These are phyloP conservation scores for Rhimphoctona megacephalus DNA, from an alignment of 2,888 invertebrate species.

Conservation along the genomic window DNA sequence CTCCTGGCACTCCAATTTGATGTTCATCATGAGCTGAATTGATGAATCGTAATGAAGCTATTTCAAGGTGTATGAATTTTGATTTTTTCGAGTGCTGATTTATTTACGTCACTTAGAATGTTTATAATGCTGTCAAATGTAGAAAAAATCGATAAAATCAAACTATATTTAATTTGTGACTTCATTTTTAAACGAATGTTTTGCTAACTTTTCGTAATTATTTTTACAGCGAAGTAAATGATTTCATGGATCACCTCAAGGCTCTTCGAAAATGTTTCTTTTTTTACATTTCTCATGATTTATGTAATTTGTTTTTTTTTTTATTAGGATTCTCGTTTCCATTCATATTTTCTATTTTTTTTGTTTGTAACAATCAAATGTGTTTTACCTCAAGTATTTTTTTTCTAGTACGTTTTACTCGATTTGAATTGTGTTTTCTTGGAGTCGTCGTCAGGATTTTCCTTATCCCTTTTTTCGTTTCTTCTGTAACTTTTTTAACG, in stretches of 20 bases:
- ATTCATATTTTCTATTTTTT: neutral
- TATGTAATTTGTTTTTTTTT: neutral
- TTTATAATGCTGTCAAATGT: neutral
- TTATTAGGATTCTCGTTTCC: neutral
- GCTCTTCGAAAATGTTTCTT: neutral
- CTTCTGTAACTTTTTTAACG: slow-evolving; percentile 18
- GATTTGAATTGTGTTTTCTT: neutral
- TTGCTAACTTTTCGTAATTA: neutral
- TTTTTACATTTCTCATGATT: neutral
- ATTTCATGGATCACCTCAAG: neutral
- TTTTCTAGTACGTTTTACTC: neutral
- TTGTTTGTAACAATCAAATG: neutral
- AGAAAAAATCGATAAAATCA: neutral
- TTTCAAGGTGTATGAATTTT: slow-evolving; percentile 14
- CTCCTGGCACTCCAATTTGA: slow-evolving; percentile 66
- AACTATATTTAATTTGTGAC: neutral
- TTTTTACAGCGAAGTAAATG: neutral
- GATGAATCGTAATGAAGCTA: slow-evolving; percentile 47
- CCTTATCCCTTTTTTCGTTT: slow-evolving; percentile 15
- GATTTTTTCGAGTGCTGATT: slow-evolving; percentile 31
- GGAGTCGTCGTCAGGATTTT: slow-evolving; percentile 37
- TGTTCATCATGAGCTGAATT: slow-evolving; percentile 64
- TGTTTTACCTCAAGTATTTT: neutral
- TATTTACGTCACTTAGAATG: slow-evolving; percentile 36
- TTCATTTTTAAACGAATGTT: neutral